Evolutionary conservation across 53 echinoderm and acorn worm genomes (phyloP).

Genomic region (Arbacia lixula): DNA sequence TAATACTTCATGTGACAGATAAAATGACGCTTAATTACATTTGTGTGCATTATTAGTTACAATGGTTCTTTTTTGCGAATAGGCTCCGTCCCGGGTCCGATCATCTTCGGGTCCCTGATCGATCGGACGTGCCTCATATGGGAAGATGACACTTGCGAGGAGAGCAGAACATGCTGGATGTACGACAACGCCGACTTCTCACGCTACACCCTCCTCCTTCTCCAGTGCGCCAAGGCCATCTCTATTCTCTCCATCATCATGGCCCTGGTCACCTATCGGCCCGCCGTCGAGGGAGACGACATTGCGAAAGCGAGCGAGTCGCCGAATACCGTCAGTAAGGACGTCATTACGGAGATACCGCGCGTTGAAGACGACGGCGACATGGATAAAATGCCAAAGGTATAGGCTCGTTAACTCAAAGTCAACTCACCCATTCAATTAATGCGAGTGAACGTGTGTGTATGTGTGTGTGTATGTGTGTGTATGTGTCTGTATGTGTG

Average conservation of each 20-base stretch:
- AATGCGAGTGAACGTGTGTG: no score
- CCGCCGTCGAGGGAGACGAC: conserved; percentile 33
- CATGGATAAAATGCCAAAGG: conserved; percentile 8
- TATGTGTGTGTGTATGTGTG: no score
- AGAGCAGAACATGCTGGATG: conserved; percentile 80
- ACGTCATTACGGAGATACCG: conserved; percentile 34
- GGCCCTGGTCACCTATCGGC: conserved; percentile 70
- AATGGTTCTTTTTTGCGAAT: neutral
- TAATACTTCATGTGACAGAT: no score
- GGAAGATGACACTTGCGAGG: conserved; percentile 87
- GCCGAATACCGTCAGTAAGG: neutral
- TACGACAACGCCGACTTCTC: conserved; percentile 83
- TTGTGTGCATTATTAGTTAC: no score
- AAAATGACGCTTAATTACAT: no score
- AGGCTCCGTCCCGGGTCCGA: conserved; percentile 89
- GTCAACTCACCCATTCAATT: no score
- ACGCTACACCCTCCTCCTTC: conserved; percentile 66
- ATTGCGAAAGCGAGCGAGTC: neutral
- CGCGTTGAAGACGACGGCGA: conserved; percentile 16
- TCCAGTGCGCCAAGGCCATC: conserved; percentile 58
- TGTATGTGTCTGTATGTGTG: no score
- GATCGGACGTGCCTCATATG: conserved; percentile 84
- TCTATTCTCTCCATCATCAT: conserved; percentile 68
- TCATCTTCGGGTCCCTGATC: conserved; percentile 90
- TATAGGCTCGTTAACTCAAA: no score